These are phyloP conservation scores for Sebastes iracundus DNA, from an alignment of 2,797 vertebrate genomes.

Conservation along the genomic window DNA sequence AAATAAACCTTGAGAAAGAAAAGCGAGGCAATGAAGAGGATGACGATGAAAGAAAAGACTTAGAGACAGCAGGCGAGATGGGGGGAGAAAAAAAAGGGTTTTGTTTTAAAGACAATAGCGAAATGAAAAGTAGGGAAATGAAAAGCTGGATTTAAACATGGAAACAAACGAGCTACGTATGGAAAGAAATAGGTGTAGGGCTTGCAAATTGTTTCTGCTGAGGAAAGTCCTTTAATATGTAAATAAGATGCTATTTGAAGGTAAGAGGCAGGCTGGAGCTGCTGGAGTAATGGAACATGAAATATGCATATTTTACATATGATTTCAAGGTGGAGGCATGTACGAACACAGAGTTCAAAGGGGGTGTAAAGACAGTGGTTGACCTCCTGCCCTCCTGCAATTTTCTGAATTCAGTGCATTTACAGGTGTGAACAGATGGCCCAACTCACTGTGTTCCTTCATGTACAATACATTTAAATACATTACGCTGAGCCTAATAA, in stretches of 20 bases:
- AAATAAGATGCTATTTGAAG: slow-evolving; percentile 8
- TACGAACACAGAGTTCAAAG: neutral
- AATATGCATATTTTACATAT: neutral
- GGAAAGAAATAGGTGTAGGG: neutral
- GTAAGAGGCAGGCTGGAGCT: neutral
- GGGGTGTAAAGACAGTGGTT: neutral
- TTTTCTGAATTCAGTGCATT: neutral
- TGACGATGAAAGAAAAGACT: slow-evolving; percentile 16
- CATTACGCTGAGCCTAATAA: neutral
- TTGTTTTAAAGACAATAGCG: slow-evolving; percentile 26
- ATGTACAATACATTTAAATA: neutral
- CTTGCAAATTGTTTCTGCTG: neutral
- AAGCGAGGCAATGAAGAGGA: slow-evolving; percentile 3
- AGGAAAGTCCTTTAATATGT: neutral
- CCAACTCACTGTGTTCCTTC: neutral
- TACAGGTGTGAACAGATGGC: neutral
- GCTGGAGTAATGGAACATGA: neutral
- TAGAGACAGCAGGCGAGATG: neutral
- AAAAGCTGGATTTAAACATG: slow-evolving; percentile 29
- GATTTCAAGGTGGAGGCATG: neutral
- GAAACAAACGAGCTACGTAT: slow-evolving; percentile 1
- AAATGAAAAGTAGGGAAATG: slow-evolving; percentile 21
- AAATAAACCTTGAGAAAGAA: slow-evolving; percentile 36
- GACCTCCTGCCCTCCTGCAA: neutral
- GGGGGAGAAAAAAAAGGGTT: neutral